Evolutionary conservation across 2,797 vertebrate species (phyloP), one percentile per base, ranked within the genome.

Genomic region (Gila robusta): DNA sequence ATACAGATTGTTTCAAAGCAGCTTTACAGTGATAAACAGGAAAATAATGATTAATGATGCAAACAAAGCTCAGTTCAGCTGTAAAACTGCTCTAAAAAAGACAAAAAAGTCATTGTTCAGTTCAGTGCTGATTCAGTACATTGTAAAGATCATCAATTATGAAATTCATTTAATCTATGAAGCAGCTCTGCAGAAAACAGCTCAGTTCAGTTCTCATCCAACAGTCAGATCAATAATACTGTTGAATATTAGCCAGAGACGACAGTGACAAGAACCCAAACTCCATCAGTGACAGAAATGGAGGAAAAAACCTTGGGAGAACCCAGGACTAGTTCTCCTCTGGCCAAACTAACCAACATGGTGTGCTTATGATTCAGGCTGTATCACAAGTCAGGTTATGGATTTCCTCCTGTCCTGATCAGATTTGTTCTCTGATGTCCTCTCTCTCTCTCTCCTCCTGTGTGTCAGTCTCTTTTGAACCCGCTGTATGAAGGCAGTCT

Each of bases 401-500:
- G 52, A 9, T 54, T 21, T 59, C 9, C 4, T 59, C 23, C 54
- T n/a, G 21, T 56, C 23, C 56, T n/a, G 56, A 10, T 16, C 56
- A 59, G 23, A n/a, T 47, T 12, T 47, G 3, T 47, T 12, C 11
- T 47, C 44, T 47, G 10, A 11, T 12, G 9, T 10, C 41, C 41
- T 47, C 44, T 47, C 12, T 47, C 44, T 47, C 44, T 47, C 39
- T 39, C 37, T 39, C 7, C 9, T 8, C 10, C 41, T 39, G 7
- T 39, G 7, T 39, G 7, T 39, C 47, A 96, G 95, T 95, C 95
- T 0, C 93, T 96, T 85, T 91, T 93, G 88, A 96, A 96, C 86
- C 95, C 95, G 0, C 23, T 95, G 26, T 96, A 96, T 0, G 90
- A 93, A 87, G 94, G 92, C 90, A 95, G 94, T 87, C 93, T 96